Evolutionary conservation across 2,113 vertebrate species (phyloP).

Genomic region (Cyprinodon tularosa): DNA sequence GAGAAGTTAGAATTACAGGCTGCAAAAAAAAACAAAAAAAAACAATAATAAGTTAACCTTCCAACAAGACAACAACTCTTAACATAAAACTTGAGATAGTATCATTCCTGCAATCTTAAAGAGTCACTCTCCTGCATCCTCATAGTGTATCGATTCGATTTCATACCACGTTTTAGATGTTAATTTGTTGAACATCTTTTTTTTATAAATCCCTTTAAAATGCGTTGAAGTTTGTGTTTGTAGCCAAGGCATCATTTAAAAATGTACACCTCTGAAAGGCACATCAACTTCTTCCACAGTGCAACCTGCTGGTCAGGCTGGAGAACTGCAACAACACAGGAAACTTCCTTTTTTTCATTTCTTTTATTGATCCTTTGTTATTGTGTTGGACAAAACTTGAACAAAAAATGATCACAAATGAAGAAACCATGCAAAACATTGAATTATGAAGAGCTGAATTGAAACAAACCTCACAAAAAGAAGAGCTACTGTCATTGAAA

Average conservation of each 20-base stretch:
- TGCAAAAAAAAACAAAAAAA: too few relatives aligned
- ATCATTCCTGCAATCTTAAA: background rate
- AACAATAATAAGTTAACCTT: too few relatives aligned
- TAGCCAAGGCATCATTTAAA: background rate
- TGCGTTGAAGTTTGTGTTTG: background rate
- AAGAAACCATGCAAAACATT: conserved; percentile 66
- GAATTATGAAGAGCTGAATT: conserved; percentile 24
- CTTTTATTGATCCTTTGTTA: conserved; percentile 41
- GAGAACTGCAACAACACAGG: conserved; percentile 24
- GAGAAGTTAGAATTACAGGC: too few relatives aligned
- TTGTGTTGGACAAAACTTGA: conserved; percentile 43
- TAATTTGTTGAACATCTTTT: background rate
- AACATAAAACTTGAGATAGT: too few relatives aligned
- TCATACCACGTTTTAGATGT: background rate
- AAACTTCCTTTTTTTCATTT: background rate
- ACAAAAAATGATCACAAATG: conserved; percentile 58
- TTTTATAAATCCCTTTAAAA: background rate
- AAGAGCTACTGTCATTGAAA: background rate
- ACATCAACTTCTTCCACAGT: conserved; percentile 3
- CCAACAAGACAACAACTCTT: too few relatives aligned
- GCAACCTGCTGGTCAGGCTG: conserved; percentile 26
- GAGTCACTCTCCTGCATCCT: background rate
- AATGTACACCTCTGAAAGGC: background rate
- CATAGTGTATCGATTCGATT: background rate
- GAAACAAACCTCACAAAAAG: conserved; percentile 29